Base-by-base conservation (phyloP, 1,140 invertebrate genomes). In the Achatina immaculata region DNA sequence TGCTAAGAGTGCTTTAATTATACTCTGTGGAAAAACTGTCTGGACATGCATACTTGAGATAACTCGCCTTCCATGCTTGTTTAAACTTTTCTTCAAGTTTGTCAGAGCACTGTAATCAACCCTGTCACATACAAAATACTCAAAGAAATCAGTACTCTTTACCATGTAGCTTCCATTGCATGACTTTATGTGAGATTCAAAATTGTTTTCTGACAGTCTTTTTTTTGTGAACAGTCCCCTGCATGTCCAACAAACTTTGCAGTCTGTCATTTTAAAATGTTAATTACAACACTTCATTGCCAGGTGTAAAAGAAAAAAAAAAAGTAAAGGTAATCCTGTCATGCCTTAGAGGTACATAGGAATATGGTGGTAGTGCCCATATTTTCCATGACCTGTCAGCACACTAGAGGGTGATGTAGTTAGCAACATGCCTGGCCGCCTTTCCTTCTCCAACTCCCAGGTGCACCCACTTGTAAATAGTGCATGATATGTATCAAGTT, bases 241-340 rank as follows among this genome's bases (percentile, higher is more conserved):
- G 45, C 76, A 78, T 38, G 58, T 78, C 76, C 76, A 78, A 62
- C 76, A 78, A 11, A 78, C 76, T 66, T 78, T 68, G 45, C 76
- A 78, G 19, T 34, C 34, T 24, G 48, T 36, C 74, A 76, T 76
- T 62, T 55, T 43, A 38, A 28, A 51, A 69, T 42, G 11, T 11
- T 51, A 51, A 51, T 51, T 14, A 51, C n/a, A n/a, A n/a, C n/a
- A n/a, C n/a, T n/a, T n/a, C n/a, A n/a, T n/a, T n/a, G n/a, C n/a
- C n/a, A n/a, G n/a, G n/a, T n/a, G n/a, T n/a, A n/a, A n/a, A n/a
- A n/a, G n/a, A n/a, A n/a, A n/a, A n/a, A n/a, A n/a, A n/a, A n/a
- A n/a, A n/a, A n/a, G n/a, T n/a, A n/a, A n/a, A n/a, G n/a, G n/a
- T n/a, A n/a, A n/a, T n/a, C n/a, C n/a, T n/a, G n/a, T n/a, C n/a